A percentile compares a stretch with the other conserved stretches of the same genome.
These are phyloP conservation scores for Drosophila borborema DNA, from an alignment of 2,888 invertebrate species.

Conservation along the genomic window DNA sequence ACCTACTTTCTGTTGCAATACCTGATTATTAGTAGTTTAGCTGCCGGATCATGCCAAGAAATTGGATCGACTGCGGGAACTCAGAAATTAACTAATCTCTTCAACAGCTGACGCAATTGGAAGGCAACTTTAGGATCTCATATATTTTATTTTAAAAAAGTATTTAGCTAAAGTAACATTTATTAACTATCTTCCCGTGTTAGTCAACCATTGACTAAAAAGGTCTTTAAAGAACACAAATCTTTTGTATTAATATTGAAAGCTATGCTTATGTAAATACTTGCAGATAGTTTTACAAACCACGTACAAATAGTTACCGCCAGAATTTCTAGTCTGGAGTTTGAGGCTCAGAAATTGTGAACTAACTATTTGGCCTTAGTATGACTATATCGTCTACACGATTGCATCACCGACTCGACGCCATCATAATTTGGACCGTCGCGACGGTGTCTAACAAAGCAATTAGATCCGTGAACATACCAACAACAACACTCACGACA, in stretches of 20 bases:
- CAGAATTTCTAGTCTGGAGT: too few relatives aligned
- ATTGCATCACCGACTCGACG: slow-evolving; percentile 10
- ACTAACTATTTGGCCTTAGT: slow-evolving; percentile 20
- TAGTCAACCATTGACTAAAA: neutral
- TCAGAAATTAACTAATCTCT: neutral
- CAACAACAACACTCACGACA: slow-evolving; percentile 50
- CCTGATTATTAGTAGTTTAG: neutral
- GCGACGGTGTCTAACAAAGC: slow-evolving; percentile 74
- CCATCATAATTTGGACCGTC: slow-evolving; percentile 66
- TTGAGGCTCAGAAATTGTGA: slow-evolving; percentile 14
- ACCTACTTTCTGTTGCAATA: slow-evolving; percentile 6
- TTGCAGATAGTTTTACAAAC: neutral
- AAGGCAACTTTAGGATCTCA: neutral
- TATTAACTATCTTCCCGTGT: neutral
- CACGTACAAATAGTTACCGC: neutral
- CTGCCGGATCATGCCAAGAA: neutral
- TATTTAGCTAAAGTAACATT: too few relatives aligned
- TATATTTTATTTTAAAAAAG: neutral
- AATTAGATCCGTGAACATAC: slow-evolving; percentile 69
- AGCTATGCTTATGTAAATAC: neutral
- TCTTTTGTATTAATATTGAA: neutral
- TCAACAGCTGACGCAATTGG: too few relatives aligned
- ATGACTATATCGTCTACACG: neutral
- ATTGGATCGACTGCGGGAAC: neutral
- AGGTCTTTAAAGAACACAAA: neutral